Conservation (phyloP, 2,113 vertebrate genomes). For the Brevimyrus niger region DNA sequence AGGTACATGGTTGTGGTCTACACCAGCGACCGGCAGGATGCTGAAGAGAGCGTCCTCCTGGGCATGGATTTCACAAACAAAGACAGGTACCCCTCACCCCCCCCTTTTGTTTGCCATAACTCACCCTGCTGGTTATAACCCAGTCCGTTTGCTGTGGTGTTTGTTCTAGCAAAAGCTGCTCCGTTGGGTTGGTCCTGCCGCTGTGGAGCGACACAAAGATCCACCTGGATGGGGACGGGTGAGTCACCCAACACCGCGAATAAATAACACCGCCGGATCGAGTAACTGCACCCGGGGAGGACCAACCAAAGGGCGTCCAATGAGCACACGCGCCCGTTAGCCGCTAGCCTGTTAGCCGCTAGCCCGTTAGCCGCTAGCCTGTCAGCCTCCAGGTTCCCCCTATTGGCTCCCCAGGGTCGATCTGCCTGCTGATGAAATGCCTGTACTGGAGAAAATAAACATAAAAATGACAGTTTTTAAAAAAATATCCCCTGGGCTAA, state of each 20-base stretch:
- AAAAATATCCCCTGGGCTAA: not conserved
- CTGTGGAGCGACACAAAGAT: conserved; percentile 96
- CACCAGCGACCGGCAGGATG: conserved; percentile 84
- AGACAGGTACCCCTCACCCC: conserved; percentile 66
- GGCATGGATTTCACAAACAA: conserved; percentile 92
- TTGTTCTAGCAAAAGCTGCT: conserved; percentile 72
- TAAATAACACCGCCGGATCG: not conserved
- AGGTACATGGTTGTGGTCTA: conserved; percentile 97
- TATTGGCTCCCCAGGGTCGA: not conserved
- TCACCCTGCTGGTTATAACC: not conserved
- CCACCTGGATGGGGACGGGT: conserved; percentile 94
- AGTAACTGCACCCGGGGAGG: not conserved
- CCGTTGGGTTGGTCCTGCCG: conserved; percentile 91
- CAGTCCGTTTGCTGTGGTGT: not conserved
- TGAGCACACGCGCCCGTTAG: not conserved
- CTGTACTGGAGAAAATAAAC: not conserved
- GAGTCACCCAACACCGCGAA: conserved; percentile 41
- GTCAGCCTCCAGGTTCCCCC: not conserved
- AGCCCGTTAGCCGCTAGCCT: not conserved
- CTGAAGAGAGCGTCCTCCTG: conserved; percentile 85
- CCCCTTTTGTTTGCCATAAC: no score
- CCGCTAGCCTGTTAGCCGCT: not conserved
- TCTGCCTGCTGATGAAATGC: not conserved
- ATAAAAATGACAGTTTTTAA: not conserved
- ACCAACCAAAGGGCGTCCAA: not conserved